Evolutionary conservation across 2,113 vertebrate species (phyloP).

Genomic region (Solea senegalensis): DNA sequence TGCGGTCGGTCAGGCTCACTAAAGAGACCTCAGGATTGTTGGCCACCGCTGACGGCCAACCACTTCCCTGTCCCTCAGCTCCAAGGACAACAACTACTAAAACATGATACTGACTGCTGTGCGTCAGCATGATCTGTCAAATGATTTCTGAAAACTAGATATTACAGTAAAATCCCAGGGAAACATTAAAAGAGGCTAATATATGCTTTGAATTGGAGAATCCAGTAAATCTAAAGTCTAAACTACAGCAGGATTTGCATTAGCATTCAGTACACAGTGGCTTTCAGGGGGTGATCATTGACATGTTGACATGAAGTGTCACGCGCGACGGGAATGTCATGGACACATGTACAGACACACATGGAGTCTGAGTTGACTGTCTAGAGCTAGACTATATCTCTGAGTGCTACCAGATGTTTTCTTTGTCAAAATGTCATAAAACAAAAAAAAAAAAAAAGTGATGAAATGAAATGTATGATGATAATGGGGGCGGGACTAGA

Average conservation of each 20-base stretch:
- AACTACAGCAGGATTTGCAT: not conserved
- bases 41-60: constrained; percentile 47
- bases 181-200: constrained; percentile 13
- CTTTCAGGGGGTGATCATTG: no score
- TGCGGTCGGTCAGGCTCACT: constrained; percentile 58
- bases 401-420: no score
- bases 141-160: constrained; percentile 34
- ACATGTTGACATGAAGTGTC: not conserved
- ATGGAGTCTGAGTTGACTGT: no score
- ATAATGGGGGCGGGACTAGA: no score
- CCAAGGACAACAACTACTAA: constrained; percentile 70
- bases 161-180: constrained; percentile 12
- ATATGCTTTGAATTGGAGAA: constrained; percentile 11
- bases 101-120: constrained; percentile 54
- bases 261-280: no score
- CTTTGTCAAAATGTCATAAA: no score
- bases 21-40: constrained; percentile 75
- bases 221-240: constrained; percentile 27
- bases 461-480: no score
- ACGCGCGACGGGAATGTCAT: no score
- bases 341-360: no score
- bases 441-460: no score
- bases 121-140: constrained; percentile 39
- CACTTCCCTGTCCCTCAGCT: constrained; percentile 59
- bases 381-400: no score